These are phyloP conservation scores for Strigops habroptila DNA, from an alignment of 2,113 vertebrate species.

Conservation along the genomic window DNA sequence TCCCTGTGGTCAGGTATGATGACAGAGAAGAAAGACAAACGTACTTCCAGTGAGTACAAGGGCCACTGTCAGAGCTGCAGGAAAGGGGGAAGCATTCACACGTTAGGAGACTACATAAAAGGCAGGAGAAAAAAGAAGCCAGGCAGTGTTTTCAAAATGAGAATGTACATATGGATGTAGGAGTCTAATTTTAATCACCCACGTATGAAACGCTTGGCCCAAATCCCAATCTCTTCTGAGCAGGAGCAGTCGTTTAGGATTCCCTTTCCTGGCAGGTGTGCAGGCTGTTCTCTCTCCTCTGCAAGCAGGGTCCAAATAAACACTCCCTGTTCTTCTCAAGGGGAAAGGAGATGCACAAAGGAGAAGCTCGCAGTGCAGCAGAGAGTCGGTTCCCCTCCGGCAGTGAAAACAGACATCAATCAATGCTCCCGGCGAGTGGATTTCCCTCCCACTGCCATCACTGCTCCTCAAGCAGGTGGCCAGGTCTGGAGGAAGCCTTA, in stretches of 20 bases:
- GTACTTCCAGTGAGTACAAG: not conserved
- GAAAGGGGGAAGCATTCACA: not conserved
- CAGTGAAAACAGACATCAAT: not conserved
- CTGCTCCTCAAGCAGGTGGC: constrained; percentile 19
- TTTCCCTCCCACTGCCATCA: not conserved
- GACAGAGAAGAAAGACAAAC: constrained; percentile 36
- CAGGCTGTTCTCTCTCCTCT: constrained; percentile 14
- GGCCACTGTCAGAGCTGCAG: not conserved
- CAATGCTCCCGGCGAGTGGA: not conserved
- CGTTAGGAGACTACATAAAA: constrained; percentile 28
- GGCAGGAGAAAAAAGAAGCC: constrained; percentile 1
- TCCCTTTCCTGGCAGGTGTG: constrained; percentile 62
- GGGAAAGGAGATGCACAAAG: not conserved
- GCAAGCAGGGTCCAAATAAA: not conserved
- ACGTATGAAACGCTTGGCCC: constrained; percentile 25
- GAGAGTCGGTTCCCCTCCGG: not conserved
- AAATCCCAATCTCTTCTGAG: constrained; percentile 23
- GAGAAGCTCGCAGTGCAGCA: not conserved
- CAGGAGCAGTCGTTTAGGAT: constrained; percentile 44
- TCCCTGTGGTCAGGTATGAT: constrained; percentile 33
- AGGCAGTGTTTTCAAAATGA: constrained; percentile 25
- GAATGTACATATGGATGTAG: not conserved
- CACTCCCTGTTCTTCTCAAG: not conserved
- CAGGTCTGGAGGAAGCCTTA: constrained; percentile 25
- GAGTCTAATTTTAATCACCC: constrained; percentile 57